Evolutionary conservation across 2,888 invertebrate genomes (phyloP).

Genomic region (Bellardia pandia): DNA sequence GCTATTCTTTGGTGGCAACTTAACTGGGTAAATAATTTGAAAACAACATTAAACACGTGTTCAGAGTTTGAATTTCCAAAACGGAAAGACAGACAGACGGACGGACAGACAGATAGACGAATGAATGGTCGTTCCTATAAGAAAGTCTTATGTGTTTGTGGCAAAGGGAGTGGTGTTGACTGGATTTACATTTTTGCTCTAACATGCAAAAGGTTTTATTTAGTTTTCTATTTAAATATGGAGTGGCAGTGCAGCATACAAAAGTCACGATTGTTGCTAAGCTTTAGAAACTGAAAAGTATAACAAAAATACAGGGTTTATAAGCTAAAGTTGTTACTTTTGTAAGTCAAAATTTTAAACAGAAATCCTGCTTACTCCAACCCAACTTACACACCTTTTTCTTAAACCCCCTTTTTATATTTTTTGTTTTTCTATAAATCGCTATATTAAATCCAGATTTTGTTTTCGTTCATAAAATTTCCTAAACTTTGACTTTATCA

Average conservation of each 20-base stretch:
- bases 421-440: too few relatives aligned
- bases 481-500: constrained; percentile 53
- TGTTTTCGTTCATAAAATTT: constrained; percentile 42
- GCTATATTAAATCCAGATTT: constrained; percentile 2
- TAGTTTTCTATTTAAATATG: constrained; percentile 30
- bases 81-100: neutral
- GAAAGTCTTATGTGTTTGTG: neutral
- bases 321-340: neutral
- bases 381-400: neutral
- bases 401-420: neutral
- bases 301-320: constrained; percentile 13
- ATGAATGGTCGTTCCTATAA: neutral
- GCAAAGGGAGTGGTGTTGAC: constrained; percentile 55
- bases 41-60: constrained; percentile 73
- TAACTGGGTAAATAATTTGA: constrained; percentile 68
- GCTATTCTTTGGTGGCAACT: constrained; percentile 1
- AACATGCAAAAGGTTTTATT: constrained; percentile 36
- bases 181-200: constrained; percentile 26
- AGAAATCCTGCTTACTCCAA: too few relatives aligned
- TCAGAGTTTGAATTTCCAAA: constrained; percentile 53
- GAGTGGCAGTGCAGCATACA: constrained; percentile 45
- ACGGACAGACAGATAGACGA: constrained; percentile 8
- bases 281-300: constrained; percentile 3
- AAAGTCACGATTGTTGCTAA: constrained; percentile 63
- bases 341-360: neutral